Percentiles rank a stretch among this genome's conserved stretches.
phyloP scores from a whole-genome alignment of 92 coral and sea anemone species.

The Zoanthus solanderi region DNA sequence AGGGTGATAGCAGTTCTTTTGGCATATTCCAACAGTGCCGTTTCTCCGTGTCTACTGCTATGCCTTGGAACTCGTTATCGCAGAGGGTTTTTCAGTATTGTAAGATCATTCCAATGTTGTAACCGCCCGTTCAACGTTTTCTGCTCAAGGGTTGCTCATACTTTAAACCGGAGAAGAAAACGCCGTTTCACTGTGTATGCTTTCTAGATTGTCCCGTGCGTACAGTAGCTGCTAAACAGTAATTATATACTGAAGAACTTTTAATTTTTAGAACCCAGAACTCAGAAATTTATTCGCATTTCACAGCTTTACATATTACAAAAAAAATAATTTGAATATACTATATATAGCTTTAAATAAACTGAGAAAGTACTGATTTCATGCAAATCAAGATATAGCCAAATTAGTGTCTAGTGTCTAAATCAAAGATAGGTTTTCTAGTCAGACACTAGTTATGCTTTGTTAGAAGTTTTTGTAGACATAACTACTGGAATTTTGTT shows the following conservation, averaged over 20 bases:
- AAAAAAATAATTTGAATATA: too few relatives aligned
- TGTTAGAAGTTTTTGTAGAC: background rate
- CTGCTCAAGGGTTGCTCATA: background rate
- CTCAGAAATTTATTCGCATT: too few relatives aligned
- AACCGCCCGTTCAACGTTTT: background rate
- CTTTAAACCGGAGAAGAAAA: background rate
- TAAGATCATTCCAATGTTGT: background rate
- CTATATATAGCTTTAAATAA: too few relatives aligned
- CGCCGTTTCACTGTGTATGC: too few relatives aligned
- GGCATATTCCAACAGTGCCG: slow-evolving; percentile 26
- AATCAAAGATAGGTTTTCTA: background rate
- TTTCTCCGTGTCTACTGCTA: slow-evolving; percentile 1
- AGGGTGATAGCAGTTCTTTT: background rate
- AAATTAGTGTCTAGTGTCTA: too few relatives aligned
- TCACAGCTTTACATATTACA: too few relatives aligned
- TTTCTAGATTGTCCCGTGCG: too few relatives aligned
- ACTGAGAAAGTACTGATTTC: too few relatives aligned
- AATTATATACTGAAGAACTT: too few relatives aligned
- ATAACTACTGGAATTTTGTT: background rate
- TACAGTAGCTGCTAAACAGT: too few relatives aligned
- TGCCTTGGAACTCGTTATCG: slow-evolving; percentile 21
- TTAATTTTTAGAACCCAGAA: too few relatives aligned
- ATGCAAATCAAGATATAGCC: too few relatives aligned
- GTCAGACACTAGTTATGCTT: background rate
- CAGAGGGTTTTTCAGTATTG: background rate